A percentile compares a stretch with the other conserved stretches of the same genome.
Evolutionary conservation across 2,888 invertebrate genomes (phyloP).

Genomic region (Cantharis rustica): DNA sequence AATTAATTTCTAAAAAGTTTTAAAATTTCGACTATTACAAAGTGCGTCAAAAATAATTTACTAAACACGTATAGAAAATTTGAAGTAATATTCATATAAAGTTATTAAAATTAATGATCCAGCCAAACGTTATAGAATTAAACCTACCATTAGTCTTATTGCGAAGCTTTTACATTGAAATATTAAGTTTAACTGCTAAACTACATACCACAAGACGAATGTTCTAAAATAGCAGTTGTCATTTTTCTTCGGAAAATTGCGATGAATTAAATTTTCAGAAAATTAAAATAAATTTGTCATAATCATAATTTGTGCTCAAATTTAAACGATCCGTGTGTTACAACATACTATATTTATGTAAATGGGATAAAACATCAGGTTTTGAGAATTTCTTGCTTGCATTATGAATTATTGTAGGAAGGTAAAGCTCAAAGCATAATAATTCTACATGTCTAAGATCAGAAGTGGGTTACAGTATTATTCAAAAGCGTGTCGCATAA

Average conservation of each 20-base stretch:
- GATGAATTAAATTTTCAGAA: not conserved
- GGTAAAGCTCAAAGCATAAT: not conserved
- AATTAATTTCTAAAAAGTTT: not conserved
- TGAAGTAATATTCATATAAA: not conserved
- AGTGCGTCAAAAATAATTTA: not conserved
- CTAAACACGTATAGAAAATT: not conserved
- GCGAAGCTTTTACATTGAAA: not conserved
- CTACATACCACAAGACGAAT: not conserved
- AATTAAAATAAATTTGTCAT: not conserved
- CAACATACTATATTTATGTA: not conserved
- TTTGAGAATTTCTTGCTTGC: not conserved
- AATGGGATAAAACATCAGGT: not conserved
- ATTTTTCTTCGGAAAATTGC: not conserved
- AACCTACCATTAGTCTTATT: not conserved
- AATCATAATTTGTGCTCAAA: not conserved
- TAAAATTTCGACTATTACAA: not conserved
- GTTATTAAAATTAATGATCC: not conserved
- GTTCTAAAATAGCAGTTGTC: not conserved
- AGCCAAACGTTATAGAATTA: not conserved
- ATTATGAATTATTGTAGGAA: not conserved
- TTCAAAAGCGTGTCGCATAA: not conserved
- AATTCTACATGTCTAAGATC: not conserved
- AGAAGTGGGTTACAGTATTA: not conserved
- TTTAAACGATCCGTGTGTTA: not conserved
- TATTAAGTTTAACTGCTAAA: not conserved